Evolutionary conservation across 1,140 invertebrate genomes (phyloP).

Genomic region (Battus philenor): DNA sequence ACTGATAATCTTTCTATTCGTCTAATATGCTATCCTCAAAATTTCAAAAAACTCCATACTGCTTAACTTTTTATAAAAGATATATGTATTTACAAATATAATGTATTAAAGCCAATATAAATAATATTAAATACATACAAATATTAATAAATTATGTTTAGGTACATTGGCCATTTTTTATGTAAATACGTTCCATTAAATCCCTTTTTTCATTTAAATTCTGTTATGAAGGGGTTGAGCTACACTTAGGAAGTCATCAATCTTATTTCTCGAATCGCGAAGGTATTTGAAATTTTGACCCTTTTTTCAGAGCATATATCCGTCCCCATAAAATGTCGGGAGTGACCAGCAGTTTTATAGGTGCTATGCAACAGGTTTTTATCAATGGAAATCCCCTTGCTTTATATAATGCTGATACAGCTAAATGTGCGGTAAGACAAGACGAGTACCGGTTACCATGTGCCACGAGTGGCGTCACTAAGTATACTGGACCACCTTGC

Average conservation of each 20-base stretch:
- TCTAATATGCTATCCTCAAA: too few species aligned
- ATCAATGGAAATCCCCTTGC: slow-evolving; percentile 83
- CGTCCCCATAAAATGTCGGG: slow-evolving; percentile 84
- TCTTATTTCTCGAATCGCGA: slow-evolving; percentile 20
- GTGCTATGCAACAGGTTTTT: slow-evolving; percentile 89
- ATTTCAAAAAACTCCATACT: too few species aligned
- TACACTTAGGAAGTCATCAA: slow-evolving; percentile 19
- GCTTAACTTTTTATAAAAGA: too few species aligned
- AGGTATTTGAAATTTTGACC: slow-evolving; percentile 22
- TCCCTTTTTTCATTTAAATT: slow-evolving; percentile 3
- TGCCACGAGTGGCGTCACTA: slow-evolving; percentile 66
- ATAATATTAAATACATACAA: too few species aligned
- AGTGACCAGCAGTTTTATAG: slow-evolving; percentile 85
- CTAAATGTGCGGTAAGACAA: slow-evolving; percentile 60
- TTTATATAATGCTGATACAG: slow-evolving; percentile 53
- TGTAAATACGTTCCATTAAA: too few species aligned
- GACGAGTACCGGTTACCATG: slow-evolving; percentile 69
- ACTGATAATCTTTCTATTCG: too few species aligned
- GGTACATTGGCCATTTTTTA: too few species aligned
- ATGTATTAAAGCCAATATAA: too few species aligned
- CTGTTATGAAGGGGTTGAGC: slow-evolving; percentile 3
- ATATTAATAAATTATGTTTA: too few species aligned
- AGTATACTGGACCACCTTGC: slow-evolving; percentile 66
- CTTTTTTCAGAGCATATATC: slow-evolving; percentile 78
- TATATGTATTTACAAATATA: too few species aligned